phyloP scores from a whole-genome alignment of 1,140 invertebrate genomes.

The Euura lappo region DNA sequence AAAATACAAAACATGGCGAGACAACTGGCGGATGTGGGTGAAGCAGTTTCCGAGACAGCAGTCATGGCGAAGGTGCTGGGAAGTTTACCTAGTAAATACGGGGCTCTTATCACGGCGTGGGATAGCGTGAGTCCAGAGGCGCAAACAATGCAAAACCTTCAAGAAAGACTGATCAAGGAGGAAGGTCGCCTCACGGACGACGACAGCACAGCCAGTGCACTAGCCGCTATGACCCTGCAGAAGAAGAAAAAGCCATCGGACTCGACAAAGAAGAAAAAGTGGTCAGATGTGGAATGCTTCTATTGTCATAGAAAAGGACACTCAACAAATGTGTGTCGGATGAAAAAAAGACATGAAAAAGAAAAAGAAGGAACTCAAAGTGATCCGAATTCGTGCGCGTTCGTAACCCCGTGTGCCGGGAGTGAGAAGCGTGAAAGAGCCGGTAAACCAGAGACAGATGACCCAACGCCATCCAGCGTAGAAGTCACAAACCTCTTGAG shows the following conservation, averaged over 20 bases:
- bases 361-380: neutral
- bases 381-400: conserved; percentile 2
- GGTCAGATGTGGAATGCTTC: neutral
- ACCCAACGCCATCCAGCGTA: neutral
- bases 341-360: neutral
- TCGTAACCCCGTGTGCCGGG: neutral
- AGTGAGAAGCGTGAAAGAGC: neutral
- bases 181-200: neutral
- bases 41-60: conserved; percentile 21
- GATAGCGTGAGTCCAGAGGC: conserved; percentile 9
- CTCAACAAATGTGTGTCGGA: neutral
- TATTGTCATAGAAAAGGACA: neutral
- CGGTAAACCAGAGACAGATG: neutral
- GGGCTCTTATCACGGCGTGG: conserved; percentile 23
- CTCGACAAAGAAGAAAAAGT: neutral
- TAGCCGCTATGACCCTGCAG: neutral
- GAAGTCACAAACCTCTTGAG: conserved; percentile 13
- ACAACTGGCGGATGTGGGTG: neutral
- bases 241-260: neutral
- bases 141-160: conserved; percentile 19
- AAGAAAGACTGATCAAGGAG: neutral
- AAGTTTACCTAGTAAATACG: conserved; percentile 15
- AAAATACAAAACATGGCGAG: too few species aligned
- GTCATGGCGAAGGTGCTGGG: conserved; percentile 26
- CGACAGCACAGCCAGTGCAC: neutral